These are phyloP conservation scores for Frankliniella fusca DNA, from an alignment of 2,888 invertebrate species.

Conservation along the genomic window DNA sequence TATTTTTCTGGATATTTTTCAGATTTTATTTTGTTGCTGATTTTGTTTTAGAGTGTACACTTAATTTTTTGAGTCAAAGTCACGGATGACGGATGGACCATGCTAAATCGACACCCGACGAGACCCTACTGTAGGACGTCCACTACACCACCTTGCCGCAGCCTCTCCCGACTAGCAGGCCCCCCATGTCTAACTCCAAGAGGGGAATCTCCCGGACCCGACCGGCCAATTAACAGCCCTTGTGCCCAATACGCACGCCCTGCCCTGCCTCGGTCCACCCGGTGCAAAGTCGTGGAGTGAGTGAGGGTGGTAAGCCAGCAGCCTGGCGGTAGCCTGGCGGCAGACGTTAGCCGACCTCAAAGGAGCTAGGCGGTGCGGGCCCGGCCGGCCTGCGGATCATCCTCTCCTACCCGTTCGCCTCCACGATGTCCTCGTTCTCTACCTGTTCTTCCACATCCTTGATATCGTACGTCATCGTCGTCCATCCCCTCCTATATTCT, in stretches of 20 bases:
- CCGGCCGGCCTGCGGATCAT: slow-evolving; percentile 5
- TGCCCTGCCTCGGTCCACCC: too few relatives aligned
- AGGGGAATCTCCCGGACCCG: neutral
- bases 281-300: neutral
- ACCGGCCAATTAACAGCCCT: slow-evolving; percentile 12
- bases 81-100: too few relatives aligned
- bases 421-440: neutral
- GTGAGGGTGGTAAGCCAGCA: neutral
- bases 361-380: neutral
- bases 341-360: neutral
- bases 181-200: neutral
- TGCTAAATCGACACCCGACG: too few relatives aligned
- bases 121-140: too few relatives aligned
- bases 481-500: too few relatives aligned
- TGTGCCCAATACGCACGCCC: neutral
- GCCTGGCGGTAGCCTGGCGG: neutral
- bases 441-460: too few relatives aligned
- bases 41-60: too few relatives aligned
- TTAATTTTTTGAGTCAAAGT: too few relatives aligned
- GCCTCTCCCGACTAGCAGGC: neutral
- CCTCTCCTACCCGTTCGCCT: neutral
- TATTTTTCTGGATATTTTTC: too few relatives aligned
- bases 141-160: neutral
- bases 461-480: too few relatives aligned
- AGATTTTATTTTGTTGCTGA: too few relatives aligned